phyloP scores from a whole-genome alignment of 2,797 vertebrate species.

The Epinephelus malabaricus region DNA sequence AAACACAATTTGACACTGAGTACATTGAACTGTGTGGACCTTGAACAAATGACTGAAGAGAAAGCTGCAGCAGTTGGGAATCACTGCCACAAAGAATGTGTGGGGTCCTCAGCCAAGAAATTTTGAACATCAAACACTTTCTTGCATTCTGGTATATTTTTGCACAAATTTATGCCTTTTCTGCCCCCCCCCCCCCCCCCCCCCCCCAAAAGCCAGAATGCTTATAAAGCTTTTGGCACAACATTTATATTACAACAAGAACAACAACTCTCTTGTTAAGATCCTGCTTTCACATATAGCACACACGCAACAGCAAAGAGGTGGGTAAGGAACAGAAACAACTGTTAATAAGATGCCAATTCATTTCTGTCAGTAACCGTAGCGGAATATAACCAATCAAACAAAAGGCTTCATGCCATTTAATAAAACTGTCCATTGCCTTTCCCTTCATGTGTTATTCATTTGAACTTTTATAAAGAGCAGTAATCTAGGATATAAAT shows the following conservation, averaged over 20 bases:
- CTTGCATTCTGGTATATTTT: too few relatives aligned
- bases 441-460: constrained; percentile 11
- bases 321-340: constrained; percentile 13
- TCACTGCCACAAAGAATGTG: too few relatives aligned
- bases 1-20: too few relatives aligned
- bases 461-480: constrained; percentile 41
- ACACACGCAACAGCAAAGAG: constrained; percentile 8
- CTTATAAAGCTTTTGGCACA: constrained; percentile 23
- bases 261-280: constrained; percentile 4
- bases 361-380: constrained; percentile 11
- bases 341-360: constrained; percentile 20
- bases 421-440: constrained; percentile 30
- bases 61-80: too few relatives aligned
- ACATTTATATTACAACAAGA: constrained; percentile 21
- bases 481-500: constrained; percentile 33
- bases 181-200: too few relatives aligned
- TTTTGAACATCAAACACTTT: too few relatives aligned
- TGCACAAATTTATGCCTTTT: too few relatives aligned
- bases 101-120: too few relatives aligned
- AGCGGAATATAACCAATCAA: constrained; percentile 34
- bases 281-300: constrained; percentile 19
- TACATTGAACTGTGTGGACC: too few relatives aligned
- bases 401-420: constrained; percentile 39
- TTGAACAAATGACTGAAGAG: too few relatives aligned
- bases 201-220: not conserved